Base-by-base conservation (phyloP, 2,113 vertebrate species). In the Carassius gibelio region DNA sequence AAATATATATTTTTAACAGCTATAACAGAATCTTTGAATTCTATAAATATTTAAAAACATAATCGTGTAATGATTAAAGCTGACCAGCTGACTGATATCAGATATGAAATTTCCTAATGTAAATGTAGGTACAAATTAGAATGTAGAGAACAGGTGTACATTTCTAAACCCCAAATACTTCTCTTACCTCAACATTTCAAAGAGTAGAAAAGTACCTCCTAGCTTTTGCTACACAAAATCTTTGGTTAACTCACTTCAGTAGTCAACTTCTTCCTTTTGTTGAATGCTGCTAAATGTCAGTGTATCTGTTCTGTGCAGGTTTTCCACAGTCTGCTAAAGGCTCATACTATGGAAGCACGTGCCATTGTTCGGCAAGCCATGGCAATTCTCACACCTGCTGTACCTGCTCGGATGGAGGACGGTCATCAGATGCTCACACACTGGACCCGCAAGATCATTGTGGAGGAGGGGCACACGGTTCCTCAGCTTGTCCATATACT, bases 371-470 rank as follows among this genome's bases (percentile, higher is more conserved):
- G 98, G 7, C 98, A 99, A 85, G 98, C 98, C 0, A 99, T 99
- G 97, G 98, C 98, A 13, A 99, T 99, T 82, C 90, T 99, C 82
- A 99, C 98, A 0, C 98, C 98, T 0, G 98, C 98, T 0, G 98
- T 99, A 30, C 98, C 98, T 0, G 97, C 98, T 9, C 96, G 98
- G 0, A 99, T 99, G 98, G 98, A 99, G 88, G 98, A 99, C 0
- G 98, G 98, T 7, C 97, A 99, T 89, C 98, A 99, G 94, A 99
- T 99, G 98, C 93, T 99, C 86, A 99, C 98, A 0, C 98, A 99
- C 92, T 99, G 98, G 98, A 99, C 98, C 0, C 94, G 98, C 17
- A 99, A 99, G 92, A 99, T 99, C 89, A 99, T 99, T 0, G 98
- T 99, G 88, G 98, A 99, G 92, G 98, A 99, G 90, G 98, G 98